Conservation (phyloP, 1,140 invertebrate species). For the Drosophila guanche region DNA sequence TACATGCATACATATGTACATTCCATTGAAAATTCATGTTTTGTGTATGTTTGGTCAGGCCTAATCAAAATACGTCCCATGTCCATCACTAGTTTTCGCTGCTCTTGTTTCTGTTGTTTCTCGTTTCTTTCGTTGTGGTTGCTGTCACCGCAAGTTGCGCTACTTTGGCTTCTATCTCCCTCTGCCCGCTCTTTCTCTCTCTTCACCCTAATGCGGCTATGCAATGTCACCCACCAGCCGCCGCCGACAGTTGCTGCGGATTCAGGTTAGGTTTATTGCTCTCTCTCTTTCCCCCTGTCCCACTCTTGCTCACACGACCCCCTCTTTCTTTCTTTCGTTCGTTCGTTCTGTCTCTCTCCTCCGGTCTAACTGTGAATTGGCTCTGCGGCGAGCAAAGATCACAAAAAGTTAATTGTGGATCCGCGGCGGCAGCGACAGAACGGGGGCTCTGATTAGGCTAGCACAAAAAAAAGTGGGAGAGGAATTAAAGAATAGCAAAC, state of each 20-base stretch:
- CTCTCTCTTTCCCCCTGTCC: slow-evolving; percentile 4
- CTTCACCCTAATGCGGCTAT: slow-evolving; percentile 18
- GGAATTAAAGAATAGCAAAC: too few species aligned
- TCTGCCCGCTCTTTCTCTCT: slow-evolving; percentile 12
- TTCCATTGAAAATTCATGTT: background rate
- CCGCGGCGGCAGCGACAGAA: background rate
- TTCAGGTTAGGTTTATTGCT: slow-evolving; percentile 48
- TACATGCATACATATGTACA: too few species aligned
- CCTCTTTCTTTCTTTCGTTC: slow-evolving; percentile 29
- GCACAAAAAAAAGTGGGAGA: background rate
- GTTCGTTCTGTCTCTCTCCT: background rate
- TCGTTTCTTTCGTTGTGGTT: slow-evolving; percentile 29
- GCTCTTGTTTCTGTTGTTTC: slow-evolving; percentile 28
- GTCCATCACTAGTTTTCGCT: slow-evolving; percentile 23
- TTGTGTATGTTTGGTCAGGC: too few species aligned
- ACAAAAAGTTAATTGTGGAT: slow-evolving; percentile 45
- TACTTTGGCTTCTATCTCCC: slow-evolving; percentile 61
- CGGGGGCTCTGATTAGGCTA: slow-evolving; percentile 52
- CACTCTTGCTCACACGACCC: slow-evolving; percentile 11
- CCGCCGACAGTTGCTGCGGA: slow-evolving; percentile 16
- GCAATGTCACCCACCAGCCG: slow-evolving; percentile 64
- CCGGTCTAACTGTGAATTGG: slow-evolving; percentile 73
- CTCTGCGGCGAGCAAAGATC: slow-evolving; percentile 51
- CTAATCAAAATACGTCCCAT: too few species aligned
- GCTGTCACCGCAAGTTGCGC: slow-evolving; percentile 72